Percentiles rank a stretch among this genome's conserved stretches.
Conservation (phyloP, 2,113 vertebrate species). For the Empidonax alnorum region DNA sequence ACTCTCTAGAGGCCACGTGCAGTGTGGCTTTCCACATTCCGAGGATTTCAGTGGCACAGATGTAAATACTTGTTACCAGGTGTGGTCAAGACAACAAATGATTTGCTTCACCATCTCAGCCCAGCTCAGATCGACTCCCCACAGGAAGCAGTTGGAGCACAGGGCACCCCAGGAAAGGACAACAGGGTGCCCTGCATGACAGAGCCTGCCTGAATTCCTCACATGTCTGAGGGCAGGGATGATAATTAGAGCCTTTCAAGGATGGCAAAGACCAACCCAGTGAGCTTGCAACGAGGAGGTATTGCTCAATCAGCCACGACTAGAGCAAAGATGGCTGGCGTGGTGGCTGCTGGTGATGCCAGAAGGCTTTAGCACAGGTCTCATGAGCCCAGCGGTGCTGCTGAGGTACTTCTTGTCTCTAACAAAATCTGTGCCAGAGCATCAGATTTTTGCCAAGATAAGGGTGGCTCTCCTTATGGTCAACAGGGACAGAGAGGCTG, state of each 20-base stretch:
- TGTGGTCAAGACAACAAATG: not conserved
- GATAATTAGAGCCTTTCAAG: conserved; percentile 29
- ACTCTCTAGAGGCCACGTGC: not conserved
- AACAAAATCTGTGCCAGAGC: not conserved
- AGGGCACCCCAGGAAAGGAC: not conserved
- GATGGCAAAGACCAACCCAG: not conserved
- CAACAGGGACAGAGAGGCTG: not conserved
- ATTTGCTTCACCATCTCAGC: not conserved
- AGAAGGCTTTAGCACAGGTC: not conserved
- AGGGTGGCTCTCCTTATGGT: not conserved
- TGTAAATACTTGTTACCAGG: not conserved
- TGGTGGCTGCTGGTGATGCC: not conserved
- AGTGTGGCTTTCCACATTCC: not conserved
- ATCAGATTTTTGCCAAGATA: not conserved
- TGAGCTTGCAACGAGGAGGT: not conserved
- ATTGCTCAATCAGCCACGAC: not conserved
- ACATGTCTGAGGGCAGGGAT: not conserved
- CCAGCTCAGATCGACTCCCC: not conserved
- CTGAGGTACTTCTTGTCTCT: not conserved
- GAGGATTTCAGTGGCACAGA: not conserved
- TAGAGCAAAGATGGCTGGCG: fast-evolving
- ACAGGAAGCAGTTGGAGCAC: not conserved
- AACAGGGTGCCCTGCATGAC: not conserved
- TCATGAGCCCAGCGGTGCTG: not conserved
- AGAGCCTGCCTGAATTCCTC: not conserved